Percentiles rank a stretch among this genome's conserved stretches.
Evolutionary conservation across 2,888 invertebrate genomes (phyloP).

Genomic region (Aphrophora alni): DNA sequence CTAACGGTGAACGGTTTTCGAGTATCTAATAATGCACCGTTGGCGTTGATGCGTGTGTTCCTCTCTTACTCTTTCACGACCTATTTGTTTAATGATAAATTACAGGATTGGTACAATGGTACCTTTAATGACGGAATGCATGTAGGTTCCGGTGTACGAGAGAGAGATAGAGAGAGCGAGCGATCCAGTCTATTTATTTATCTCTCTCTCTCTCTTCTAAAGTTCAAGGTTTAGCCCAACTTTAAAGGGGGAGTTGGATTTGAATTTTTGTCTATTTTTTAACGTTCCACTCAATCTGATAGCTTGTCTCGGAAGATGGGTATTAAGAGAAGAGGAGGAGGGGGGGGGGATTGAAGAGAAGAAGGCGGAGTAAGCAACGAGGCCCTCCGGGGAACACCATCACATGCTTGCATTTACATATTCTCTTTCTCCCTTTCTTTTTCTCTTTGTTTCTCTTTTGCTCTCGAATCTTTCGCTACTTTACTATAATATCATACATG

Average conservation of each 20-base stretch:
- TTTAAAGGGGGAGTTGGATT: not conserved
- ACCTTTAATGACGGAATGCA: not conserved
- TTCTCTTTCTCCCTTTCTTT: not conserved
- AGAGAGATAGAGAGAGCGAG: too few species aligned
- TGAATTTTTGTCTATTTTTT: conserved; percentile 36
- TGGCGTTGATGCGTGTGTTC: not conserved
- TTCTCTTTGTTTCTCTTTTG: conserved; percentile 6
- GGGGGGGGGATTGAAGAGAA: conserved; percentile 17
- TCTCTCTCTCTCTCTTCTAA: too few species aligned
- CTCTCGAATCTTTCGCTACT: not conserved
- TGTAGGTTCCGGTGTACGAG: not conserved
- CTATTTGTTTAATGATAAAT: not conserved
- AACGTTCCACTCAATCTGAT: conserved; percentile 34
- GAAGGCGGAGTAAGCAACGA: not conserved
- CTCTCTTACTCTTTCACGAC: not conserved
- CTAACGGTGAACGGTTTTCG: not conserved
- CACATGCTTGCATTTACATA: conserved; percentile 2
- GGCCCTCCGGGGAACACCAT: conserved; percentile 21
- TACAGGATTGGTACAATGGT: not conserved
- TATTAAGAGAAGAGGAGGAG: conserved; percentile 20
- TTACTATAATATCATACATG: not conserved
- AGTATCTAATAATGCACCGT: not conserved
- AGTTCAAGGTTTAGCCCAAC: not conserved
- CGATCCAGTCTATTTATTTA: not conserved
- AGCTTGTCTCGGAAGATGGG: conserved; percentile 36